Evolutionary conservation across 1,140 invertebrate genomes (phyloP), one percentile per base, ranked within the genome.

Genomic region (Eciton burchellii): DNA sequence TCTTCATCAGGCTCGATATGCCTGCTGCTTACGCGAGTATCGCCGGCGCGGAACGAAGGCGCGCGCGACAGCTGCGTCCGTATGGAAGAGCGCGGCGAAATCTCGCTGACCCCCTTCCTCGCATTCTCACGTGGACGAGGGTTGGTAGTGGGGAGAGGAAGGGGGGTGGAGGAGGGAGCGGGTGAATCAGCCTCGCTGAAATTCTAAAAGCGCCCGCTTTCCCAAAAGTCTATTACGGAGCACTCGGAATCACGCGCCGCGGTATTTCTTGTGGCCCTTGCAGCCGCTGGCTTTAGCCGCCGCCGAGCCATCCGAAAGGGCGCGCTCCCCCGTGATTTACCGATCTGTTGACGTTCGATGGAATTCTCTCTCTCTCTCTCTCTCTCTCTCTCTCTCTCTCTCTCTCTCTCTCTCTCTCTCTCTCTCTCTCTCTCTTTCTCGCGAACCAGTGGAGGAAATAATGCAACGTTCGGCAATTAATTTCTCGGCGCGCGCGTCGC

Each of bases 201-300:
- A 88, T 88, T 88, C 87, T 88, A 88, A 88, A 88, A 81, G 74
- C 86, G 74, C 83, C 68, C 21, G 68, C 35, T 83, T 88, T 88
- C 87, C 71, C 57, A 87, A 88, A 88, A 88, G 86, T 88, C 87
- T 88, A 88, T 88, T 88, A 88, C 41, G 77, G 86, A 88, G 77
- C 86, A 74, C 86, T 84, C 79, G 52, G 82, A 82, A 77, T 88
- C 86, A 87, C 82, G 43, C 26, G 65, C 54, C 71, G 35, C 79
- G 84, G 84, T 70, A 86, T 85, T 83, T 77, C 63, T n/a, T 41
- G 70, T n/a, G 43, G 82, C 72, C 81, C 71, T 52, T 85, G 84
- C 73, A 85, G 77, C 56, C 85, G 19, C 24, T 54, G 73, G 35
- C n/a, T n/a, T n/a, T n/a, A n/a, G n/a, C n/a, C n/a, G n/a, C n/a